Percentiles rank a stretch among this genome's conserved stretches.
Evolutionary conservation across 2,888 invertebrate species (phyloP).

Genomic region (Galerucella nymphaeae): DNA sequence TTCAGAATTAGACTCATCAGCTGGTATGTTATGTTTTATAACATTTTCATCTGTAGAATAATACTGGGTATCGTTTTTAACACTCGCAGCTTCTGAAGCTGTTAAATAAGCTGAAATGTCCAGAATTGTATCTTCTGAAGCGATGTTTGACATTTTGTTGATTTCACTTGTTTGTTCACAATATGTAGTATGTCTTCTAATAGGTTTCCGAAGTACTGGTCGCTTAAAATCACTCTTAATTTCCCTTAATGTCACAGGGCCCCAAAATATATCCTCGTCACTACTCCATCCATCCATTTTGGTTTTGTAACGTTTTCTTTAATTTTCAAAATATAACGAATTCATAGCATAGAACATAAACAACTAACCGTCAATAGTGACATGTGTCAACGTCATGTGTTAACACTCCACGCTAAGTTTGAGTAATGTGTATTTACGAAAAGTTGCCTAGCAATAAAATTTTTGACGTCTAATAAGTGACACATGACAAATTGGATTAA

Average conservation of each 20-base stretch:
- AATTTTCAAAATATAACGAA: constrained; percentile 11
- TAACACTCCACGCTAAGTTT: too few species aligned
- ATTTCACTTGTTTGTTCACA: constrained; percentile 6
- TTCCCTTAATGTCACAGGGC: constrained; percentile 37
- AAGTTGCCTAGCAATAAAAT: neutral
- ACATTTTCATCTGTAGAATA: constrained; percentile 12
- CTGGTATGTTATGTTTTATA: neutral
- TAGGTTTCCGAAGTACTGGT: constrained; percentile 12
- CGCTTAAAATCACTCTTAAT: constrained; percentile 35
- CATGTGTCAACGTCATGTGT: too few species aligned
- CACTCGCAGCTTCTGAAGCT: constrained; percentile 17
- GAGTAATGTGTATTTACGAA: neutral
- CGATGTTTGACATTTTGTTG: constrained; percentile 12
- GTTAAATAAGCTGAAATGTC: constrained; percentile 31
- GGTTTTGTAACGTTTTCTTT: constrained; percentile 1
- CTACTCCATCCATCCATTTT: constrained; percentile 33
- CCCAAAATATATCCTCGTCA: constrained; percentile 41
- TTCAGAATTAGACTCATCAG: neutral
- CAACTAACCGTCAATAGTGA: too few species aligned
- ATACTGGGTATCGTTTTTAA: constrained; percentile 1
- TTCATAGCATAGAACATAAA: neutral
- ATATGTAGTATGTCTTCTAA: constrained; percentile 33
- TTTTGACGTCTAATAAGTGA: neutral
- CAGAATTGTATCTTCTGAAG: constrained; percentile 7
- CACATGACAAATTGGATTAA: neutral